Conservation (phyloP, 2,797 vertebrate genomes). For the Ptychadena robeensis region DNA sequence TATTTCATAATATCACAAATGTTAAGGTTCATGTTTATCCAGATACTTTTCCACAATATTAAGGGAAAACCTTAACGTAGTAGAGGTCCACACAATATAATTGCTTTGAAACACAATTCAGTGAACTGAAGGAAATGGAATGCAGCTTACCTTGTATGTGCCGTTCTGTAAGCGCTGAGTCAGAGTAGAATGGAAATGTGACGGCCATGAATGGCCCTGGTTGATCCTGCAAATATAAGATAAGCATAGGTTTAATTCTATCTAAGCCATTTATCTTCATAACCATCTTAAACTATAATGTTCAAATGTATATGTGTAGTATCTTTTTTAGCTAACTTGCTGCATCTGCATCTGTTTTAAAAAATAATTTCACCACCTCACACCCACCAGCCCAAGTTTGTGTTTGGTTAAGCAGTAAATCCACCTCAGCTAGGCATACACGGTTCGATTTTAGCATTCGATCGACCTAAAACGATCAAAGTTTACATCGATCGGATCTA, state of each 20-base stretch:
- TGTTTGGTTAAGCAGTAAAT: no score
- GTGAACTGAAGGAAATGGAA: not conserved
- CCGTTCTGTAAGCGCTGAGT: conserved; percentile 3
- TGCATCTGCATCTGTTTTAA: no score
- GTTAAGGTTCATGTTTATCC: no score
- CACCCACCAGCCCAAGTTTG: no score
- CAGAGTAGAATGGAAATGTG: not conserved
- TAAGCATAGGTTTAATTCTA: not conserved
- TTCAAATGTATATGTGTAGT: not conserved
- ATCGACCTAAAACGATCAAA: no score
- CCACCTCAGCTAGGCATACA: no score
- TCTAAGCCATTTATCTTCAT: not conserved
- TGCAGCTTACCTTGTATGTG: not conserved
- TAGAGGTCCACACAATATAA: not conserved
- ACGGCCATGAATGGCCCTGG: not conserved
- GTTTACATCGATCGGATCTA: no score
- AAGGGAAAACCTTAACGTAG: not conserved
- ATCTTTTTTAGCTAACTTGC: not conserved
- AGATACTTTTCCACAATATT: not conserved
- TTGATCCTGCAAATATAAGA: not conserved
- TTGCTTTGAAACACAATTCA: not conserved
- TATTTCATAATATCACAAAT: no score
- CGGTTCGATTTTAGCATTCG: no score
- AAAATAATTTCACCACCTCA: no score
- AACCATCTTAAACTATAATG: not conserved